Base-by-base conservation (phyloP, 2,888 invertebrate genomes). In the Ariolimax columbianus region DNA sequence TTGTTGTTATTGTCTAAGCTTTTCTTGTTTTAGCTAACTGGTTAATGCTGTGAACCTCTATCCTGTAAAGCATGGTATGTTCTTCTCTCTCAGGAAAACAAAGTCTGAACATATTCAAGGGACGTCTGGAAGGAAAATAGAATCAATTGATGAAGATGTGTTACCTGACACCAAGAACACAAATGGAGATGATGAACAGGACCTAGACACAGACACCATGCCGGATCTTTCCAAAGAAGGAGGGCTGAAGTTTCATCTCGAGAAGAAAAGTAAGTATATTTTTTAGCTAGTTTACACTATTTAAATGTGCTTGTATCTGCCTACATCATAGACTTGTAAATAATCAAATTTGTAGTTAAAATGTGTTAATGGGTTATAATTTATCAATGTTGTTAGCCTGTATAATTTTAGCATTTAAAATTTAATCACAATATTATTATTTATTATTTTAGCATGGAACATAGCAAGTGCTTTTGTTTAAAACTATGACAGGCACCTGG, bases 201-300 rank as follows among this genome's bases (percentile, higher is more conserved):
- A 90, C 26, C 91, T 91, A 36, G 92, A 92, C 81, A 89, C 89
- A 11, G 91, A 91, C 43, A 91, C 90, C 86, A 87, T 91, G 40
- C 91, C 90, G n/a, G 92, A 92, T 86, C 79, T 91, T 0, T 89
- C 91, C 26, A 83, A 84, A 51, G 91, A 90, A 77, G 89, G 87
- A 80, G 92, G 92, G 38, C 85, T 91, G 0, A 85, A 90, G 33
- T 92, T 92, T 82, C 92, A 92, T 80, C 85, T 92, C 30, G 91
- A 90, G 85, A 92, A 91, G 85, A 89, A 89, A 86, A 91, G 92
- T 92, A 89, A 89, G 89, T 75, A n/a, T n/a, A n/a, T n/a, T n/a
- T n/a, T n/a, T n/a, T n/a, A n/a, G n/a, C n/a, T n/a, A n/a, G n/a
- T n/a, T n/a, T n/a, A n/a, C n/a, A n/a, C n/a, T n/a, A n/a, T n/a